Conservation (phyloP, 2,113 vertebrate species). For the Pogona vitticeps region DNA sequence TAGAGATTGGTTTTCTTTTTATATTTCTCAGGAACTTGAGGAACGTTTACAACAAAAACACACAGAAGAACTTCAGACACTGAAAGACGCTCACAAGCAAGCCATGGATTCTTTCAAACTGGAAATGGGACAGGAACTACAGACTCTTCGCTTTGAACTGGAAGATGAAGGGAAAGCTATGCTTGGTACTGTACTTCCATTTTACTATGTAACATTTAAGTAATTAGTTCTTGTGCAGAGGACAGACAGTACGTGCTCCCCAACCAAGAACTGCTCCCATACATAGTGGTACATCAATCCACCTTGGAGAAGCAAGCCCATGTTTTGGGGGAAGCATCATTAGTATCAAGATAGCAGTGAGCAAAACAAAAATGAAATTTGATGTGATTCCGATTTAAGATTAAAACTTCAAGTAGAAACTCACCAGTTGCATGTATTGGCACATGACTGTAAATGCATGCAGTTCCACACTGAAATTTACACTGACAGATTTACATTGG, state of each 20-base stretch:
- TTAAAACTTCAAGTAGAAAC: not conserved
- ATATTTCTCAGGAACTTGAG: constrained; percentile 84
- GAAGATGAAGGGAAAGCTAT: constrained; percentile 98
- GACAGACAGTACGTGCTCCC: not conserved
- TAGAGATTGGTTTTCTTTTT: constrained; percentile 34
- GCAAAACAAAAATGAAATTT: not conserved
- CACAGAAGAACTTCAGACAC: constrained; percentile 87
- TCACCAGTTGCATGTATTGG: not conserved
- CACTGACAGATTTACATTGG: too few species aligned
- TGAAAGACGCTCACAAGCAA: constrained; percentile 92
- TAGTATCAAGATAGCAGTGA: not conserved
- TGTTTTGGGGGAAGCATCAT: not conserved
- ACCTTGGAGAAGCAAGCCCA: not conserved
- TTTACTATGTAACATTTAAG: constrained; percentile 2
- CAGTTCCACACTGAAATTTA: too few species aligned
- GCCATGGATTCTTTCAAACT: constrained; percentile 92
- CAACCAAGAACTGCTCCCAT: not conserved
- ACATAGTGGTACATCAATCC: too few species aligned
- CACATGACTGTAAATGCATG: too few species aligned
- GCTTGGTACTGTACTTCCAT: constrained; percentile 82
- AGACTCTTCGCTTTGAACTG: constrained; percentile 94
- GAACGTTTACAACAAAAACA: constrained; percentile 92
- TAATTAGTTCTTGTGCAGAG: not conserved
- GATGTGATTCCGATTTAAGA: not conserved
- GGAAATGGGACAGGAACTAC: constrained; percentile 96